Base-by-base conservation (phyloP, 1,140 invertebrate genomes). In the Zaprionus kolodkinae region DNA sequence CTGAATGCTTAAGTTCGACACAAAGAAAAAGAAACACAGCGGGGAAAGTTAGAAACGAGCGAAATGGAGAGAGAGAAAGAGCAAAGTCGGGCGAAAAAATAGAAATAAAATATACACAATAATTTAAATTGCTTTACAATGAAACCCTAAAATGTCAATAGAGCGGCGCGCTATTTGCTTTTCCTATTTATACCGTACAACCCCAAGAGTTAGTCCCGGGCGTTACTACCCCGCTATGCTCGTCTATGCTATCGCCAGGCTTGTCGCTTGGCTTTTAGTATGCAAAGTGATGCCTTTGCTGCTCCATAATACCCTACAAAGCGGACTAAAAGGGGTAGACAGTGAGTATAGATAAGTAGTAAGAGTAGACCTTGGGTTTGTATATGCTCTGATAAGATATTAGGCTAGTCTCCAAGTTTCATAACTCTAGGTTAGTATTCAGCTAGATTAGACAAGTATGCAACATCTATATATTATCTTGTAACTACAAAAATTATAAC, bases 41-140 rank as follows among this genome's bases (percentile, higher is more conserved):
- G 56, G 65, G 55, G 60, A 35, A 17, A 43, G 40, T 11, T 61
- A 15, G 62, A 13, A 50, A 43, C 60, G 3, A 54, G n/a, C 6
- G 11, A 54, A 27, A 10, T 2, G 12, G 12, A 54, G 15, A 30
- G 17, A 11, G 35, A 11, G 3, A 3, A 21, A 10, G 54, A 11
- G 64, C 36, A 21, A 57, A 55, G 50, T 17, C 15, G 45, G 38
- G 40, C 50, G 63, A 52, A 56, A 71, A 78, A 81, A 63, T 77
- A 61, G 81, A 84, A 80, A 76, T 82, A 85, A 88, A 88, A 84
- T 75, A 87, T 79, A 89, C 74, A 89, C 85, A 89, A 89, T 89
- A 89, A 89, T 89, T 89, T 89, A 89, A 89, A 89, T 89, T 89
- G 85, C 85, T 89, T 89, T 89, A 89, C 85, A 89, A 89, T 89